Evolutionary conservation across 2,113 vertebrate species (phyloP), one percentile per base, ranked within the genome.

Genomic region (Poeciliopsis prolifica): DNA sequence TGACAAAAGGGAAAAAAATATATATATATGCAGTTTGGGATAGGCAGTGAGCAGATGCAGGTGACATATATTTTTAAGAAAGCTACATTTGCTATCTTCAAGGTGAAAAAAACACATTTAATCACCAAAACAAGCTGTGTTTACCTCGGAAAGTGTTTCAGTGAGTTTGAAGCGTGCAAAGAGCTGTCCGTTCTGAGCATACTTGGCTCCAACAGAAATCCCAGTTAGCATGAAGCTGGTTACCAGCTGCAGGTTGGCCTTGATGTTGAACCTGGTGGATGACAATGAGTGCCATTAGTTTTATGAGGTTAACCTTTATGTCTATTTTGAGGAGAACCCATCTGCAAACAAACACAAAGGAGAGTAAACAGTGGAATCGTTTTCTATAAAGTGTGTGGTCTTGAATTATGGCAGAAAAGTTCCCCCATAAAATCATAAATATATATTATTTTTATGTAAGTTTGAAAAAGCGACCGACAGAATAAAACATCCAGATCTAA

Each of bases 151-250:
- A 84, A 99, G 96, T 0, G 97, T 99, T 94, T 99, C 97, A 1
- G 97, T 98, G 88, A 99, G 96, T 88, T 97, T 98, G 90, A 99
- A 99, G 87, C 98, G 98, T 75, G 96, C 98, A 87, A 99, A 99
- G 44, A 99, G 96, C 81, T 99, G 97, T 85, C 98, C 98, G 44
- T 97, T 97, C 84, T 98, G 97, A 90, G 98, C 98, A 64, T 99
- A 99, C 82, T 99, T 99, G 78, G 98, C 98, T 83, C 97, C 98
- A 74, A 98, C 98, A 79, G 97, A 97, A 89, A 99, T 96, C 81
- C 98, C 98, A 17, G 98, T 99, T 87, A 99, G 95, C 98, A 99
- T 99, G 93, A 99, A 99, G 92, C 97, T 99, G 88, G 94, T 96
- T 82, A 99, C 96, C 76, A 99, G 96, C 95, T 99, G 98, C 90